These are phyloP conservation scores for Lamellibrachia columna DNA, from an alignment of 2,888 invertebrate genomes.

Conservation along the genomic window DNA sequence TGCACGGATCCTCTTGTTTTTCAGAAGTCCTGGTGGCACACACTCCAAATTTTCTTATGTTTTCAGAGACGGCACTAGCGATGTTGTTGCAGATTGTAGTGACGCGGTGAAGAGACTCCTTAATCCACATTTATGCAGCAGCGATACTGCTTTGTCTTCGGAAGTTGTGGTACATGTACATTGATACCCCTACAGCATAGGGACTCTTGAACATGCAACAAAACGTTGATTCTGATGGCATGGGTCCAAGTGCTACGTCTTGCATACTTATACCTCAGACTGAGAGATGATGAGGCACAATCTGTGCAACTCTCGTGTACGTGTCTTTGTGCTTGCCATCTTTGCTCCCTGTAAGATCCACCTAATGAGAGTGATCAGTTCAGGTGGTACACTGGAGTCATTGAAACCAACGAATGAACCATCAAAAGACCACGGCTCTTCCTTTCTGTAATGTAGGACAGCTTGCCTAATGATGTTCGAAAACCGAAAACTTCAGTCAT, in stretches of 20 bases:
- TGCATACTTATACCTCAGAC: not conserved
- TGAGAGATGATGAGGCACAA: not conserved
- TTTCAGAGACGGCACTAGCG: slow-evolving; percentile 23
- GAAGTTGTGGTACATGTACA: slow-evolving; percentile 20
- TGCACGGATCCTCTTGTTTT: slow-evolving; percentile 21
- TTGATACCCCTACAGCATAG: slow-evolving; percentile 13
- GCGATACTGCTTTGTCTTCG: slow-evolving; percentile 7
- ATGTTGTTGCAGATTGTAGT: slow-evolving; percentile 19
- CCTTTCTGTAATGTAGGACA: not conserved
- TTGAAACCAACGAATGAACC: not conserved
- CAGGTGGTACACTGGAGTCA: not conserved
- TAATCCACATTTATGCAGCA: not conserved
- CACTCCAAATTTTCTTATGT: slow-evolving; percentile 23
- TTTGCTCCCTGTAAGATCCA: not conserved
- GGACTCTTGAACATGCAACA: not conserved
- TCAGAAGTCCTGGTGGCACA: slow-evolving; percentile 20
- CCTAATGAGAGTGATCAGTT: not conserved
- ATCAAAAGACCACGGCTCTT: not conserved
- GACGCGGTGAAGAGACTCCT: not conserved
- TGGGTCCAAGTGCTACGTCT: not conserved
- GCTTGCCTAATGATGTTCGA: not conserved
- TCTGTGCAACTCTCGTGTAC: not conserved
- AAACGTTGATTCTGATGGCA: not conserved
- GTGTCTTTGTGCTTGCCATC: not conserved
- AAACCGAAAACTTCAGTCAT: not conserved